Evolutionary conservation across 2,888 invertebrate genomes (phyloP), one percentile per base, ranked within the genome.

Genomic region (Ophion ventricosus): DNA sequence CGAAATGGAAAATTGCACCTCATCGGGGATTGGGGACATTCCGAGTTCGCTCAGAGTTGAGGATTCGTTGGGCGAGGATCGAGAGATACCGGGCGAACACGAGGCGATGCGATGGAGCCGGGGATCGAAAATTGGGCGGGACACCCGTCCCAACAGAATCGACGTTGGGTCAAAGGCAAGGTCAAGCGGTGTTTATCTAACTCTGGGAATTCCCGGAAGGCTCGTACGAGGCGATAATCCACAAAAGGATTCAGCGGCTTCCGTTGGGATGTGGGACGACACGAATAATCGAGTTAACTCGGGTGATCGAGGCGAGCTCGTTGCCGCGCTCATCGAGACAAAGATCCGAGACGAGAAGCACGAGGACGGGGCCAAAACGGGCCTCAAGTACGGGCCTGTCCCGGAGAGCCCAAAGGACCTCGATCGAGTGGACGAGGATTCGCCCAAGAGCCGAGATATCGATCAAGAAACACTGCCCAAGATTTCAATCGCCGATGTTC

Each of bases 131-230:
- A 11, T 8, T 4, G 43, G 14, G 0, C 25, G 56, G 43, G 79
- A 76, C 11, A 54, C 54, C 2, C 82, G 67, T 57, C 57, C 20
- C 40, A 82, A 82, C 57, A 56, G 20, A 25, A 49, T 84, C 17
- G 82, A 67, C 11, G 20, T 57, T 1, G 20, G 56, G 40, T 40
- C 69, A 1, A 78, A 78, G 64, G 23, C 75, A 17, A 54, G 20
- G 26, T n/a, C 54, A 35, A 49, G 59, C 29, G 57, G 26, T 54
- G 0, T 79, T 11, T 79, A 75, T 43, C 56, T 81, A 25, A 72
- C 81, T 0, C 14, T 84, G 7, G 79, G 66, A 43, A 75, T 78
- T 43, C 79, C 82, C 1, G 56, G 35, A 11, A 79, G 29, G 26
- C 29, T 61, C 35, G 49, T 49, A 1, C 25, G 26, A 23, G 26